A percentile compares a stretch with the other conserved stretches of the same genome.
Evolutionary conservation across 2,888 invertebrate species (phyloP).

Genomic region (Platynereis dumerilii): DNA sequence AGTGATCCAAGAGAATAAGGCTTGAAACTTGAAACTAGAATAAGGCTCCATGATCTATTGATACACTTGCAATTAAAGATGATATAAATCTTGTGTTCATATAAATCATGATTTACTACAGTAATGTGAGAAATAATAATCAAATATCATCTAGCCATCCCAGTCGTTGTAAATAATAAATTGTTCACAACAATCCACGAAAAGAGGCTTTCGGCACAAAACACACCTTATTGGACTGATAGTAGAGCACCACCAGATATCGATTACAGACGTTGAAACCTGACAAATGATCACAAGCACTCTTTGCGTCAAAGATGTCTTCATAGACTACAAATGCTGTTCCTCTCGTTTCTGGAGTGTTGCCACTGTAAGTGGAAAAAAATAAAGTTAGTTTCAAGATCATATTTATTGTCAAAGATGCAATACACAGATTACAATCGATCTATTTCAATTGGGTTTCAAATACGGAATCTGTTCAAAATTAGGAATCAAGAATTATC

Average conservation of each 20-base stretch:
- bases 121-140: slow-evolving; percentile 22
- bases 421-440: too few relatives aligned
- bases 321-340: slow-evolving; percentile 99
- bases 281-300: slow-evolving; percentile 98
- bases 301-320: slow-evolving; percentile 99
- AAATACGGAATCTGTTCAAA: too few relatives aligned
- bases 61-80: too few relatives aligned
- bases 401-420: too few relatives aligned
- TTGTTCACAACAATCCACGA: background rate
- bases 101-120: background rate
- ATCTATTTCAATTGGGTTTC: too few relatives aligned
- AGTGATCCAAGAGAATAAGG: too few relatives aligned
- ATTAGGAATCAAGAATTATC: too few relatives aligned
- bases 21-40: too few relatives aligned
- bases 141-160: background rate
- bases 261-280: slow-evolving; percentile 99
- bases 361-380: slow-evolving; percentile 72
- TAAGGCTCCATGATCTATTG: too few relatives aligned
- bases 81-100: too few relatives aligned
- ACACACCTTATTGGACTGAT: slow-evolving; percentile 74
- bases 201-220: background rate
- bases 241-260: slow-evolving; percentile 98
- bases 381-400: background rate
- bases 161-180: too few relatives aligned
- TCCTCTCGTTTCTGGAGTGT: slow-evolving; percentile 96